Percentiles rank a stretch among this genome's conserved stretches.
Evolutionary conservation across 1,140 invertebrate species (phyloP).

Genomic region (Hyphantria cunea): DNA sequence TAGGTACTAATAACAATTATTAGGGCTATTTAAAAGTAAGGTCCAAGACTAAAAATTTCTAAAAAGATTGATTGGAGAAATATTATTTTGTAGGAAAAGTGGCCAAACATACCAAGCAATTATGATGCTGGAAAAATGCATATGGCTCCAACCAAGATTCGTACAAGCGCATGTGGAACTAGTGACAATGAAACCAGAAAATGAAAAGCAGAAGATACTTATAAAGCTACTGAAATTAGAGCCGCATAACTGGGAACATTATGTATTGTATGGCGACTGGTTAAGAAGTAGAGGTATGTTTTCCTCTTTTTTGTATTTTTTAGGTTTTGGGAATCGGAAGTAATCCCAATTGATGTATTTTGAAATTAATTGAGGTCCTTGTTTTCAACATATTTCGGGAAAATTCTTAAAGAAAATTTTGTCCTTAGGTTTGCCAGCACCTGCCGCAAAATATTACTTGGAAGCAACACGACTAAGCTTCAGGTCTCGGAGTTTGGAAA

Average conservation of each 20-base stretch:
- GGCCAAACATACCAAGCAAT: constrained; percentile 85
- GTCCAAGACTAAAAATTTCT: no score
- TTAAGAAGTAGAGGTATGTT: constrained; percentile 83
- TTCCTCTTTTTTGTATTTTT: no score
- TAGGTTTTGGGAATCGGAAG: no score
- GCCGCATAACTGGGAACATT: constrained; percentile 86
- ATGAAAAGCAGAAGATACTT: constrained; percentile 80
- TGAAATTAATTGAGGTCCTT: no score
- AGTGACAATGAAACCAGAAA: constrained; percentile 82
- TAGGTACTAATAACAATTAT: no score
- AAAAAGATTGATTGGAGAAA: no score
- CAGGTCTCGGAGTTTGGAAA: constrained; percentile 47
- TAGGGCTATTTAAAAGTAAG: no score
- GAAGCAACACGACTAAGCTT: constrained; percentile 69
- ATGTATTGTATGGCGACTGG: constrained; percentile 86
- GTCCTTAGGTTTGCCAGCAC: constrained; percentile 52
- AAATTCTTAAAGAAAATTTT: no score
- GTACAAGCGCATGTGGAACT: constrained; percentile 87
- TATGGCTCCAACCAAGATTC: constrained; percentile 85
- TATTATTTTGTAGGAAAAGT: constrained; percentile 81
- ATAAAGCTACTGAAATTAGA: constrained; percentile 83
- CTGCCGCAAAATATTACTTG: constrained; percentile 62
- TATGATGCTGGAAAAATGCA: constrained; percentile 86
- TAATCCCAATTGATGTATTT: no score
- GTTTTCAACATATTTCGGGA: no score